Base-by-base conservation (phyloP, 2,888 invertebrate species). In the Catocala nupta region DNA sequence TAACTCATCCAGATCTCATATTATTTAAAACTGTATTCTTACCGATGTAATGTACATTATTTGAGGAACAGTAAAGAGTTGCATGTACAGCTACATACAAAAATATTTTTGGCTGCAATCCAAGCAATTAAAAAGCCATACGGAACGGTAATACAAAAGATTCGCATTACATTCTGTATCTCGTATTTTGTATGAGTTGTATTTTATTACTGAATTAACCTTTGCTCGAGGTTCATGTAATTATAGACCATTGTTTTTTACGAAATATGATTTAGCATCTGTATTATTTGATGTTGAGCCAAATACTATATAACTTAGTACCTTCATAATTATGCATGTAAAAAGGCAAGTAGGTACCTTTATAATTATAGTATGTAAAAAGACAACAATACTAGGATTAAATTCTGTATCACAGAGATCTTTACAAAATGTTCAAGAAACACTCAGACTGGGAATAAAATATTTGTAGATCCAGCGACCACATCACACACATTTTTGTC, bases 81-180 rank as follows among this genome's bases (percentile, higher is more conserved):
- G 73, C 71, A 72, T 16, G 61, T 58, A 71, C 76, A 59, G 25
- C 82, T 80, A 84, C 85, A 69, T 63, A 65, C 72, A 42, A 74
- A 77, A 73, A 54, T 70, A 67, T 77, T 67, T 68, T 83, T 91
- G 91, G 91, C 85, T 55, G 53, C 11, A 45, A 52, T 88, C 91
- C 91, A 91, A 90, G 81, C 83, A 84, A 91, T 91, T 88, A 90
- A 88, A 91, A 85, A 82, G 73, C 81, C 80, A 86, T 89, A 85
- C 81, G 74, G 75, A 79, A 81, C 75, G 8, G 49, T 36, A 54
- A 63, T 66, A 65, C 65, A 70, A 72, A 57, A 66, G 59, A 71
- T 59, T 57, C 44, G 44, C 43, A 34, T 54, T 56, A 45, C 25
- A 54, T 36, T 25, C 34, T 53, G 43, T 7, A 11, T 55, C 13